These are phyloP conservation scores for Pipistrellus nathusii DNA, from an alignment of 2,797 vertebrate species.

Conservation along the genomic window DNA sequence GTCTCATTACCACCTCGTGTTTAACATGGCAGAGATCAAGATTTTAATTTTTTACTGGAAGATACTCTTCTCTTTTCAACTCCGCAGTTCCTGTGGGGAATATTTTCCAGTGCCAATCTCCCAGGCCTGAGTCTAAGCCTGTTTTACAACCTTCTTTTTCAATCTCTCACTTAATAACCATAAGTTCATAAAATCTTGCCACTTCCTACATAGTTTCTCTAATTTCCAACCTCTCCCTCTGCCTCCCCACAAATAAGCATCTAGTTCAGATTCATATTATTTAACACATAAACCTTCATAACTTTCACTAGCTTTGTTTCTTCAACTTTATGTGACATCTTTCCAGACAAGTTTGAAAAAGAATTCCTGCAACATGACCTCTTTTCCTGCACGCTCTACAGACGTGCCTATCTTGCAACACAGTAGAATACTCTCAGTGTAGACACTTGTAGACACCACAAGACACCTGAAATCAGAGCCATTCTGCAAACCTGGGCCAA, in stretches of 20 bases:
- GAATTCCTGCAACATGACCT: neutral
- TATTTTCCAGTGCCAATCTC: constrained; percentile 68
- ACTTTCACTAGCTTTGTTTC: neutral
- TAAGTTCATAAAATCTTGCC: constrained; percentile 43
- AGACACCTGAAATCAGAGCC: neutral
- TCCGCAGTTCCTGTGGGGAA: constrained; percentile 63
- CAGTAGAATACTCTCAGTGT: neutral
- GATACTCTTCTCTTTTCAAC: constrained; percentile 71
- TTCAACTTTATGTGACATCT: neutral
- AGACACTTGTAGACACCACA: neutral
- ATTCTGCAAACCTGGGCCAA: neutral
- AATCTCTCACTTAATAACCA: constrained; percentile 3
- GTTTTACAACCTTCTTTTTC: constrained; percentile 46
- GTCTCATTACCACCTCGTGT: constrained; percentile 76
- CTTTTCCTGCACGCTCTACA: neutral
- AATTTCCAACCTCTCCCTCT: neutral
- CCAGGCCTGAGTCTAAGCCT: neutral
- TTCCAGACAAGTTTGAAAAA: neutral
- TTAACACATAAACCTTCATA: neutral
- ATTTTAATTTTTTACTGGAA: constrained; percentile 78
- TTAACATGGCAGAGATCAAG: constrained; percentile 81
- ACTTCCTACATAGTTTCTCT: neutral
- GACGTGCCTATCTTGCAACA: neutral
- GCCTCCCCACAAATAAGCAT: neutral
- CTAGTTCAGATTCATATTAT: neutral